Percentiles rank a stretch among this genome's conserved stretches.
Conservation (phyloP, 64 coral and sea anemone species). For the Montipora efflorescens region DNA sequence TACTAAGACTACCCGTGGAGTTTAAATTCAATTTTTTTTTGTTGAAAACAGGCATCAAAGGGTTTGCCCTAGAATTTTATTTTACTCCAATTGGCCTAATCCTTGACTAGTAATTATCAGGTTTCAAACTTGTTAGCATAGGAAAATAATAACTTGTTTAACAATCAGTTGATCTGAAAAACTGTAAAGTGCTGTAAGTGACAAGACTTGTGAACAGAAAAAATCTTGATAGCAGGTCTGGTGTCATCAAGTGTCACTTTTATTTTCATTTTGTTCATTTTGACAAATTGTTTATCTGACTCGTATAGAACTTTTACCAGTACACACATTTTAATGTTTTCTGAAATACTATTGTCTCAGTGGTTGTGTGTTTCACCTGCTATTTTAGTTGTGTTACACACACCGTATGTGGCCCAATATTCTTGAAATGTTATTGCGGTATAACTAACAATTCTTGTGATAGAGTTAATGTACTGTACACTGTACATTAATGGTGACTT, state of each 20-base stretch:
- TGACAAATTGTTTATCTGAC: neutral
- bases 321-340: neutral
- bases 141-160: neutral
- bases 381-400: neutral
- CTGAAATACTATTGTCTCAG: neutral
- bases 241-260: neutral
- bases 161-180: neutral
- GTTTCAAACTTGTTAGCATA: too few relatives aligned
- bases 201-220: neutral
- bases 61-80: too few relatives aligned
- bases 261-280: neutral
- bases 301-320: neutral
- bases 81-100: too few relatives aligned
- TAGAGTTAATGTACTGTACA: neutral
- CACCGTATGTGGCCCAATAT: constrained; percentile 18
- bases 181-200: neutral
- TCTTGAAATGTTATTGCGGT: neutral
- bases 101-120: too few relatives aligned
- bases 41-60: too few relatives aligned
- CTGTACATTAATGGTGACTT: neutral
- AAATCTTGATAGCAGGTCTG: neutral
- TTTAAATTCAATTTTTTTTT: too few relatives aligned
- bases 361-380: neutral
- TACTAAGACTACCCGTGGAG: too few relatives aligned
- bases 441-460: neutral